Conservation (phyloP, 2,888 invertebrate genomes). For the Folsomia manolachei region DNA sequence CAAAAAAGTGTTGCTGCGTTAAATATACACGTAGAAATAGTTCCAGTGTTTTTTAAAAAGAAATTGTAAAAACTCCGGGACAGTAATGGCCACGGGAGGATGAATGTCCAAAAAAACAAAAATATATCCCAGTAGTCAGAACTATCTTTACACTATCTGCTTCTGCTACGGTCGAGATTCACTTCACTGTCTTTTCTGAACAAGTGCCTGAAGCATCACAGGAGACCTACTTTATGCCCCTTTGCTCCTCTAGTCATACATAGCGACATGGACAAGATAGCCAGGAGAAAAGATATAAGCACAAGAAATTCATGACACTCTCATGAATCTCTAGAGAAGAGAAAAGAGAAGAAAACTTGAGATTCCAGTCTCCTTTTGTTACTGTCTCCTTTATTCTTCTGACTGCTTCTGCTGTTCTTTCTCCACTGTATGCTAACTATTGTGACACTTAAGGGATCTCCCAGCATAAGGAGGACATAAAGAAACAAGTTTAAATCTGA, state of each 20-base stretch:
- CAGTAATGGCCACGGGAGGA: conserved; percentile 6
- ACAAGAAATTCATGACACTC: not conserved
- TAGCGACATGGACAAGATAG: not conserved
- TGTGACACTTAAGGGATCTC: not conserved
- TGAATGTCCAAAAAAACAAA: not conserved
- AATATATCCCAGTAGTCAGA: too few relatives aligned
- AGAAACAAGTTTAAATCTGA: not conserved
- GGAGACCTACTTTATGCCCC: not conserved
- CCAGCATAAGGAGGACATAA: not conserved
- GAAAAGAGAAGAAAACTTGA: not conserved
- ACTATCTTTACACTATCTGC: too few relatives aligned
- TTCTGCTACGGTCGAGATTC: not conserved
- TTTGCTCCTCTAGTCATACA: not conserved
- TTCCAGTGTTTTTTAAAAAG: too few relatives aligned
- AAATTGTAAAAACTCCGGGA: conserved; percentile 3
- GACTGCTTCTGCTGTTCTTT: not conserved
- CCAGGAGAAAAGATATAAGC: not conserved
- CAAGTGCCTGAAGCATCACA: not conserved
- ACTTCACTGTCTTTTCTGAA: too few relatives aligned
- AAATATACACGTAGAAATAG: too few relatives aligned
- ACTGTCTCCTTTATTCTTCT: too few relatives aligned
- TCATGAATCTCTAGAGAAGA: not conserved
- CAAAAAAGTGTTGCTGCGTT: too few relatives aligned
- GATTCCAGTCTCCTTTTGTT: too few relatives aligned
- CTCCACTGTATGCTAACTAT: not conserved